Evolutionary conservation across 2,888 invertebrate genomes (phyloP).

Genomic region (Diarsia brunnea): DNA sequence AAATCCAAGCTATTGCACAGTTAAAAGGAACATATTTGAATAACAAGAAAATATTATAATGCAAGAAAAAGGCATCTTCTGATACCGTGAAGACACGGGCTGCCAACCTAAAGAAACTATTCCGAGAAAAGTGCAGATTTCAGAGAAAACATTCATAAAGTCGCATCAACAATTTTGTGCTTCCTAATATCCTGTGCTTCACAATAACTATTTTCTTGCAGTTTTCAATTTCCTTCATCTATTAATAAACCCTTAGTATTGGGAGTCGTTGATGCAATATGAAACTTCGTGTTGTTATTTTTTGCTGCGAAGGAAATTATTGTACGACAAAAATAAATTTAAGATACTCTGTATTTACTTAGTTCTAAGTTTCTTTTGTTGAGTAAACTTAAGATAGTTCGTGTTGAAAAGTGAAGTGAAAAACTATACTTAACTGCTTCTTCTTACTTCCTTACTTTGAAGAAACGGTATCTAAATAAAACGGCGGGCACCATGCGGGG

Average conservation of each 20-base stretch:
- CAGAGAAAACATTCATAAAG: neutral
- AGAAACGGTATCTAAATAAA: neutral
- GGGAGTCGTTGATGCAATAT: conserved; percentile 24
- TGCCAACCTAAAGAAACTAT: neutral
- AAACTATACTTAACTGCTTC: neutral
- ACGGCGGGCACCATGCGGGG: neutral
- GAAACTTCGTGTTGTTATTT: conserved; percentile 5
- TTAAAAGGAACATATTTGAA: neutral
- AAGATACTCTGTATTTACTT: conserved; percentile 3
- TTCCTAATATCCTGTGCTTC: conserved; percentile 39
- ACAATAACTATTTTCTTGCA: conserved; percentile 17
- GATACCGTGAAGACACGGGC: neutral
- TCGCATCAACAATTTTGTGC: neutral
- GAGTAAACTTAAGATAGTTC: neutral
- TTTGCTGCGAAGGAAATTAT: conserved; percentile 17
- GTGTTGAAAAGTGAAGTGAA: neutral
- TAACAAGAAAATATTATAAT: neutral
- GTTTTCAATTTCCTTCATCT: conserved; percentile 50
- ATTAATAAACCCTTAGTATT: conserved; percentile 47
- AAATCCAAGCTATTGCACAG: neutral
- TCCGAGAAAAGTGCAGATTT: neutral
- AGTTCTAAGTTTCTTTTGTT: conserved; percentile 1
- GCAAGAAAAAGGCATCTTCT: neutral
- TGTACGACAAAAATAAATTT: neutral
- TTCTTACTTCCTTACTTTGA: neutral